Percentiles rank a stretch among this genome's conserved stretches.
Evolutionary conservation across 1,140 invertebrate genomes (phyloP).

Genomic region (Palaemon carinicauda): DNA sequence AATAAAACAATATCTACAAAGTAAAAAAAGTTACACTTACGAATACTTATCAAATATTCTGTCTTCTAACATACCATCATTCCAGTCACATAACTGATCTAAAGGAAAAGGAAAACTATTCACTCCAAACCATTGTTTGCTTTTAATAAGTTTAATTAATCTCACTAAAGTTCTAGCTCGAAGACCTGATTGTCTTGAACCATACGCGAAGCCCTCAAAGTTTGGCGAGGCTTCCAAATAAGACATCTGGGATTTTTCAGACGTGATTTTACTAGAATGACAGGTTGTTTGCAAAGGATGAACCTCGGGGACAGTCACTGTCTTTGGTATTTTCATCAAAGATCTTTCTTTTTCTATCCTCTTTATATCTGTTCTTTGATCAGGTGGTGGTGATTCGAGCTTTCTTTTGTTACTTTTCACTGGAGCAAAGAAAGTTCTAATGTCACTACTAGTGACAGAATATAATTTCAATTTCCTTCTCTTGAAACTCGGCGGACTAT

Average conservation of each 20-base stretch:
- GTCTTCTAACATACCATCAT: constrained; percentile 30
- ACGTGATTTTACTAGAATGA: background rate
- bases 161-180: constrained; percentile 28
- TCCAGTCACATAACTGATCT: constrained; percentile 45
- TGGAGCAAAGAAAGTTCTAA: constrained; percentile 1
- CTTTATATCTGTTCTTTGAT: background rate
- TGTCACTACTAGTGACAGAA: background rate
- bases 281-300: background rate
- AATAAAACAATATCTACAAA: background rate
- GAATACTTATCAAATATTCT: background rate
- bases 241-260: background rate
- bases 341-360: background rate
- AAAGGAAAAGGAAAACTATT: constrained; percentile 29
- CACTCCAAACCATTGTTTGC: constrained; percentile 16
- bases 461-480: background rate
- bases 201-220: constrained; percentile 36
- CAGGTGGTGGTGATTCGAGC: background rate
- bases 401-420: background rate
- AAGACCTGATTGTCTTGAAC: constrained; percentile 32
- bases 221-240: background rate
- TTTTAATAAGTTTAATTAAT: constrained; percentile 9
- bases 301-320: background rate
- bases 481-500: background rate
- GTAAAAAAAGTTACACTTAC: too few relatives aligned
- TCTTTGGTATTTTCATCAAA: background rate